phyloP scores from a whole-genome alignment of 1,140 invertebrate species.

The Oryzaephilus surinamensis region DNA sequence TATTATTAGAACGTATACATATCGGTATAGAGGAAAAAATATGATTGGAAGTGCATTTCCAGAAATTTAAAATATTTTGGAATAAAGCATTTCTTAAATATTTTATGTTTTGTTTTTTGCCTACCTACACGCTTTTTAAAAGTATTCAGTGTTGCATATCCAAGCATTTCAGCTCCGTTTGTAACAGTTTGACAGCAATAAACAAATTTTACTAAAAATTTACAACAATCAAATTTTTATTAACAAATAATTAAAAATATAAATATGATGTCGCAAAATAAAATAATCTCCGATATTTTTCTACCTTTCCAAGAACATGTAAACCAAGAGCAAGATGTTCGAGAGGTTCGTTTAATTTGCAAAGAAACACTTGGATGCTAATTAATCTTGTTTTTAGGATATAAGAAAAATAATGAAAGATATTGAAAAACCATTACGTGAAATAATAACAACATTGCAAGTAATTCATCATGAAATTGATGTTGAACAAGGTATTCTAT shows the following conservation, averaged over 20 bases:
- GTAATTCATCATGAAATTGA: slow-evolving; percentile 54
- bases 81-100: no score
- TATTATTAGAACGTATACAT: slow-evolving; percentile 62
- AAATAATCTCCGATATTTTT: no score
- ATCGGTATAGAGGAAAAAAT: slow-evolving; percentile 59
- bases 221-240: no score
- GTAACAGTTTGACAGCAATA: no score
- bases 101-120: slow-evolving; percentile 1
- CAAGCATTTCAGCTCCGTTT: background rate
- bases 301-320: slow-evolving; percentile 52
- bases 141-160: no score
- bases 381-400: slow-evolving; percentile 41
- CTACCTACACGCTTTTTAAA: no score
- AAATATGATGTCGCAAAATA: no score
- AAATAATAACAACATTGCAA: slow-evolving; percentile 59
- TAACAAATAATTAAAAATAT: no score
- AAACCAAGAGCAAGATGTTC: slow-evolving; percentile 49
- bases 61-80: slow-evolving; percentile 55
- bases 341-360: slow-evolving; percentile 42
- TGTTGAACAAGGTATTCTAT: slow-evolving; percentile 41
- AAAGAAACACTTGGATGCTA: slow-evolving; percentile 6
- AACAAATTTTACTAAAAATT: no score
- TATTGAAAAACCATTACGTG: slow-evolving; percentile 55
- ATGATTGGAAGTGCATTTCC: slow-evolving; percentile 71
- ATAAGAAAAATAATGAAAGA: slow-evolving; percentile 55